These are phyloP conservation scores for Rhinogobius similis DNA, from an alignment of 2,113 vertebrate genomes.

Conservation along the genomic window DNA sequence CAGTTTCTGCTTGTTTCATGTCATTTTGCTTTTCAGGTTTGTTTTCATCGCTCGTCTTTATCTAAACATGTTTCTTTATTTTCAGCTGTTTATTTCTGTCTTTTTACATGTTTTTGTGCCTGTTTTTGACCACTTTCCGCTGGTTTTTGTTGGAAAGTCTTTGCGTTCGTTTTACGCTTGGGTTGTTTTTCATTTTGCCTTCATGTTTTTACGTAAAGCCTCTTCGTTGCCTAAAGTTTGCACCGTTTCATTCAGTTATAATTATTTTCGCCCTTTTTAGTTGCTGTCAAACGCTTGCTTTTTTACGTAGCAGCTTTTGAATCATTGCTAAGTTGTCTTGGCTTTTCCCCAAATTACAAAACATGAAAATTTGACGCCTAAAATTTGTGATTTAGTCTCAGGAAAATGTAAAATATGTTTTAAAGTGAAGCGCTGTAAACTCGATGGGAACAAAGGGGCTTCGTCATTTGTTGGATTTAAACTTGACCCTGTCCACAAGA, in stretches of 20 bases:
- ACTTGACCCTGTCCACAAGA: background rate
- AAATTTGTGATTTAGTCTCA: background rate
- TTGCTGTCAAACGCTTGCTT: background rate
- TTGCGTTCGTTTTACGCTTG: conserved; percentile 21
- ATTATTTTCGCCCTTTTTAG: background rate
- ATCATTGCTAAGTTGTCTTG: background rate
- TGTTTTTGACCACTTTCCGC: background rate
- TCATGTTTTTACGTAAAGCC: background rate
- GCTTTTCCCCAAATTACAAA: background rate
- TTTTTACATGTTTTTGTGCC: background rate
- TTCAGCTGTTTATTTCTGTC: background rate
- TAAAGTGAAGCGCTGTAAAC: background rate
- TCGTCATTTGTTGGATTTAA: background rate
- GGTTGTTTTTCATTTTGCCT: conserved; percentile 23
- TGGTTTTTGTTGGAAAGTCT: conserved; percentile 11
- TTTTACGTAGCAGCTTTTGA: background rate
- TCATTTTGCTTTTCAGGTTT: background rate
- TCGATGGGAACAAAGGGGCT: background rate
- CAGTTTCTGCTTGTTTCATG: conserved; percentile 9
- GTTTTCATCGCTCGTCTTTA: background rate
- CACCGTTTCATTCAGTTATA: background rate
- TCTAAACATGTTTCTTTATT: background rate
- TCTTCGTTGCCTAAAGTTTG: conserved; percentile 42
- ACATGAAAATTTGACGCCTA: no score
- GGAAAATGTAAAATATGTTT: background rate